phyloP scores from a whole-genome alignment of 1,140 invertebrate genomes.

The Armadillidium nasatum region DNA sequence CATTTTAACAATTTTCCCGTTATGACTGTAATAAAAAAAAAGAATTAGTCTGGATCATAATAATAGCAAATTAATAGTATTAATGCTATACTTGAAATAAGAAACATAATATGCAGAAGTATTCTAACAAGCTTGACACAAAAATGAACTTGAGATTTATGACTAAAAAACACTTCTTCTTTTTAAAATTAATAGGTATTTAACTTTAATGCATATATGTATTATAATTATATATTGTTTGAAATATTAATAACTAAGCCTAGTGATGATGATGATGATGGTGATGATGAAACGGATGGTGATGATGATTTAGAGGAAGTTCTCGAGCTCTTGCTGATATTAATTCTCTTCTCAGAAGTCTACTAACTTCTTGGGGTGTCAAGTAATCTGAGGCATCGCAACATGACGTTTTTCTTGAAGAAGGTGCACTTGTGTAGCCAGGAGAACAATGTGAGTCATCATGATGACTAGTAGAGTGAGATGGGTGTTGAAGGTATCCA shows the following conservation, averaged over 20 bases:
- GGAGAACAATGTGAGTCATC: not conserved
- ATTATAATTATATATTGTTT: no score
- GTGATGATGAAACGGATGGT: not conserved
- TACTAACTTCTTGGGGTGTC: constrained; percentile 42
- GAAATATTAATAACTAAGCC: not conserved
- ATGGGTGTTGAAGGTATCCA: constrained; percentile 4
- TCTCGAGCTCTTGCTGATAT: constrained; percentile 5
- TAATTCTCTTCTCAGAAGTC: constrained; percentile 39
- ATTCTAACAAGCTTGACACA: no score
- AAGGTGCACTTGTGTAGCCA: constrained; percentile 31
- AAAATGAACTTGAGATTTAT: no score
- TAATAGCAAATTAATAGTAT: no score
- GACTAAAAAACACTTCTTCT: no score
- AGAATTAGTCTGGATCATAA: no score
- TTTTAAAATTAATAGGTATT: no score
- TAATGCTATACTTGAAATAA: no score
- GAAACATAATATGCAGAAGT: no score
- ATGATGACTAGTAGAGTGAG: constrained; percentile 26
- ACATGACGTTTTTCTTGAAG: constrained; percentile 41
- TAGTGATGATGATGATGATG: not conserved
- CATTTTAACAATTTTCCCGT: no score
- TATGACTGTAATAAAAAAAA: no score
- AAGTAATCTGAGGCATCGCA: constrained; percentile 41
- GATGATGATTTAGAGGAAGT: not conserved
- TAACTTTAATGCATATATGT: no score